Conservation (phyloP, 2,113 vertebrate species). For the Lycaon pictus region DNA sequence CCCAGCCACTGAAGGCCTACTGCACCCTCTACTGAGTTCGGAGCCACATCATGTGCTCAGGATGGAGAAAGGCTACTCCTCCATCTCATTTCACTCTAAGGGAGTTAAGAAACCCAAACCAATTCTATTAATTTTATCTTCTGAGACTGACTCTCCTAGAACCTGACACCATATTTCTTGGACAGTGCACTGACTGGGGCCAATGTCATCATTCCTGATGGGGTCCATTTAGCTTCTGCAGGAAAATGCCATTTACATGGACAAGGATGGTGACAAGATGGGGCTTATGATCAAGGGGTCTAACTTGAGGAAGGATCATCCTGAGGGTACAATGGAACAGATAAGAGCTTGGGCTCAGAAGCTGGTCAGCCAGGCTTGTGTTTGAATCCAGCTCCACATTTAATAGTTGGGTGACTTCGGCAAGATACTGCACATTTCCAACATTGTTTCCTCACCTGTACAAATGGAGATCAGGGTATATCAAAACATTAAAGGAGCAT, state of each 20-base stretch:
- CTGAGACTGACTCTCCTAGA: background rate
- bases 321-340: background rate
- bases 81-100: background rate
- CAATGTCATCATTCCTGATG: background rate
- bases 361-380: background rate
- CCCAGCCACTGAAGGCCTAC: background rate
- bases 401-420: background rate
- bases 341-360: background rate
- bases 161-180: background rate
- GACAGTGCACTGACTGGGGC: background rate
- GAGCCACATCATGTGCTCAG: background rate
- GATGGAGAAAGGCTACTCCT: constrained; percentile 22
- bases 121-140: background rate
- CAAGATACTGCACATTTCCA: background rate
- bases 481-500: background rate
- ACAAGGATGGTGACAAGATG: background rate
- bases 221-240: background rate
- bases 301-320: background rate
- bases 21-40: background rate
- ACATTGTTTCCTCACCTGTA: background rate
- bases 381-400: background rate
- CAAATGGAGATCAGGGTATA: background rate
- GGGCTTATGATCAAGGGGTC: background rate
- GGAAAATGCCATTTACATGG: background rate
- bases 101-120: background rate